These are phyloP conservation scores for Archaeoteleia sp. DNA, from an alignment of 2,888 invertebrate genomes.

Conservation along the genomic window DNA sequence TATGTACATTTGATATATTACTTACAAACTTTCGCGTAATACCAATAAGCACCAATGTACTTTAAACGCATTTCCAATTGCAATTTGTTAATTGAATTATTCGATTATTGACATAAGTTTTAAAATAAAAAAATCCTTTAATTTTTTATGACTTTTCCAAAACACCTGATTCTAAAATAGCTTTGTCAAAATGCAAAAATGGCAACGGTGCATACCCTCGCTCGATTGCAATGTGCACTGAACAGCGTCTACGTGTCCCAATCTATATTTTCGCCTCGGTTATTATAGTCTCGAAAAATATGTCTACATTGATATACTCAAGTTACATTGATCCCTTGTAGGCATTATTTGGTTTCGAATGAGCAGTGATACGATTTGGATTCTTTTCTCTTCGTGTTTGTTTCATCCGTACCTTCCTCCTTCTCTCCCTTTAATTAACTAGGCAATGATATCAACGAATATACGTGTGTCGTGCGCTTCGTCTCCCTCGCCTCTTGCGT, in stretches of 20 bases:
- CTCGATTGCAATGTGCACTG: slow-evolving; percentile 15
- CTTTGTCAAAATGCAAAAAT: too few relatives aligned
- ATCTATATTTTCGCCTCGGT: slow-evolving; percentile 48
- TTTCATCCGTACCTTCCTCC: slow-evolving; percentile 17
- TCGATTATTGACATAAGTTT: too few relatives aligned
- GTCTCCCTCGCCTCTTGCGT: too few relatives aligned
- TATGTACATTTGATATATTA: too few relatives aligned
- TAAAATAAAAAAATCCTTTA: too few relatives aligned
- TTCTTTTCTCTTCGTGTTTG: slow-evolving; percentile 44
- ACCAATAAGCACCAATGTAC: too few relatives aligned
- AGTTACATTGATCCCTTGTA: slow-evolving; percentile 71
- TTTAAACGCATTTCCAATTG: too few relatives aligned
- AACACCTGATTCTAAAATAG: too few relatives aligned
- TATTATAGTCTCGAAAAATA: slow-evolving; percentile 71
- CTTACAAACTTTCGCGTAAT: too few relatives aligned
- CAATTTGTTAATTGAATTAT: too few relatives aligned
- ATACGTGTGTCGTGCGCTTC: slow-evolving; percentile 1
- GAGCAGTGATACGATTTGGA: slow-evolving; percentile 61
- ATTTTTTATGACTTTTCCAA: too few relatives aligned
- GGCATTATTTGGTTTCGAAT: slow-evolving; percentile 65
- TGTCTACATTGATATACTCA: slow-evolving; percentile 70
- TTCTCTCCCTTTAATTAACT: slow-evolving; percentile 11
- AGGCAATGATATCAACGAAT: background rate
- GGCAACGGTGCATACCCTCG: background rate
- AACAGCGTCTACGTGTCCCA: background rate